Evolutionary conservation across 2,113 vertebrate species (phyloP).

Genomic region (Hemichromis elongatus): DNA sequence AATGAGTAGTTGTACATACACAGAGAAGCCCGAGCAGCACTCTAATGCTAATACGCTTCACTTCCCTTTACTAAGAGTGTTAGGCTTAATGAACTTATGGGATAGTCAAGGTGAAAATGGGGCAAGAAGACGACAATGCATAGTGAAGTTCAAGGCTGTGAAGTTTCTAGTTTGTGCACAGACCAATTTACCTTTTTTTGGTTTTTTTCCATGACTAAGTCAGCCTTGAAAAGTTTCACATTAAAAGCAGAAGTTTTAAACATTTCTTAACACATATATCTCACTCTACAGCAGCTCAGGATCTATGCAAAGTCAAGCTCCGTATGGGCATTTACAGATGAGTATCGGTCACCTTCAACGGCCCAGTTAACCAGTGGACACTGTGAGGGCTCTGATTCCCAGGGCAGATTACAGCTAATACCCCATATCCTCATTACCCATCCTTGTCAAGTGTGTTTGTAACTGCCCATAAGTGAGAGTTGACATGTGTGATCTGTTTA

Average conservation of each 20-base stretch:
- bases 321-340: neutral
- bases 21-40: neutral
- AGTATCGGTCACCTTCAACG: constrained; percentile 3
- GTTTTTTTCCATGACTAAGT: neutral
- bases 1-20: neutral
- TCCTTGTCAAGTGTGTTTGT: constrained; percentile 6
- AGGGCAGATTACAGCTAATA: constrained; percentile 69
- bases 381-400: constrained; percentile 55
- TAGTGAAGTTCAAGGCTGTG: constrained; percentile 10
- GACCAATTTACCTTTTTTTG: neutral
- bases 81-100: constrained; percentile 53
- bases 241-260: neutral
- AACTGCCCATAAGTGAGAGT: constrained; percentile 56
- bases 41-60: constrained; percentile 12
- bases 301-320: neutral
- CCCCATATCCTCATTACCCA: constrained; percentile 60
- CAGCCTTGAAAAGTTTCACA: neutral
- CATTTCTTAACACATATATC: neutral
- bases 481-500: neutral
- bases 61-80: constrained; percentile 54
- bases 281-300: neutral
- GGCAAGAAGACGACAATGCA: neutral
- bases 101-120: constrained; percentile 23
- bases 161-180: neutral
- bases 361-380: constrained; percentile 28